Evolutionary conservation across 2,797 vertebrate genomes (phyloP).

Genomic region (Chloroceryle inda): DNA sequence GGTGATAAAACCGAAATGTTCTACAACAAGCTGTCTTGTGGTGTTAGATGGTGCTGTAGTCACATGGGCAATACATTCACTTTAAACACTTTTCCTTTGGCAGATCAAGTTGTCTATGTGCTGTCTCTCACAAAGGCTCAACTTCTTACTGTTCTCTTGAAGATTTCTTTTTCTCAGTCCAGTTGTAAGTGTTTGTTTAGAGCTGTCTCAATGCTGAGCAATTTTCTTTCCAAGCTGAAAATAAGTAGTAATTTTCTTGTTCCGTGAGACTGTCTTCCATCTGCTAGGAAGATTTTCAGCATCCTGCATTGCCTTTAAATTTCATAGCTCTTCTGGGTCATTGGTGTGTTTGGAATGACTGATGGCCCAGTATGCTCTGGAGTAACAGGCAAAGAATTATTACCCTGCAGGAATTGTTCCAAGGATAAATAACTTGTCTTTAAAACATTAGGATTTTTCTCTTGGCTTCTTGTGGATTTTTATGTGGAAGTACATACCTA

Average conservation of each 20-base stretch:
- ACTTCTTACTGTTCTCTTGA: neutral
- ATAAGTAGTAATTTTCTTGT: neutral
- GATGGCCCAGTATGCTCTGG: neutral
- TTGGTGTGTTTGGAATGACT: neutral
- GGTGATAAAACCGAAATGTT: neutral
- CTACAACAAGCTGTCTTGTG: neutral
- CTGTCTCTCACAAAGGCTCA: neutral
- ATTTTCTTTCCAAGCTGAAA: slow-evolving; percentile 34
- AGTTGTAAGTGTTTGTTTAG: neutral
- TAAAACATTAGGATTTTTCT: neutral
- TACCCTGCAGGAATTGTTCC: neutral
- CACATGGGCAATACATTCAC: neutral
- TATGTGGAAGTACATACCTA: neutral
- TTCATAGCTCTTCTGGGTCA: slow-evolving; percentile 1
- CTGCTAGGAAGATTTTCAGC: slow-evolving; percentile 31
- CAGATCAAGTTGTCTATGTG: neutral
- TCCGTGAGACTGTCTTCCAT: slow-evolving; percentile 16
- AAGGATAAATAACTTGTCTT: neutral
- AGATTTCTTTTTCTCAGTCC: neutral
- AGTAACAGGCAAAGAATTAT: neutral
- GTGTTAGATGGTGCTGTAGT: neutral
- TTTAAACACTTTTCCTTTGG: neutral
- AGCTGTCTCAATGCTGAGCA: neutral
- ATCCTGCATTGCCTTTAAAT: slow-evolving; percentile 21
- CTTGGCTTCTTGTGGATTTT: neutral